Percentiles rank a stretch among this genome's conserved stretches.
Conservation (phyloP, 2,113 vertebrate species). For the Hyperoodon ampullatus region DNA sequence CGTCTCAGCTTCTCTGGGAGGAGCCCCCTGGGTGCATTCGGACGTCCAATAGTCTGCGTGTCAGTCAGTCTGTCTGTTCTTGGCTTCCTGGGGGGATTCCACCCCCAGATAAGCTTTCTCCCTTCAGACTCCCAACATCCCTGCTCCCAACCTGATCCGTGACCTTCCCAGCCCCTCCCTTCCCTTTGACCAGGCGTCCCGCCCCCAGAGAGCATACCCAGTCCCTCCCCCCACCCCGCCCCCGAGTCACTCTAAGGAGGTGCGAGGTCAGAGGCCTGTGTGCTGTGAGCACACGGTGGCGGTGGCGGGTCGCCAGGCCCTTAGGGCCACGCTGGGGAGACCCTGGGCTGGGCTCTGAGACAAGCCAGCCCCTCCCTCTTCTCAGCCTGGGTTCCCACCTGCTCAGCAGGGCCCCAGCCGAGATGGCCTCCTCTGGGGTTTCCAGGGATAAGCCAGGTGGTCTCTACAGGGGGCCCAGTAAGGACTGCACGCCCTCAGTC, state of each 20-base stretch:
- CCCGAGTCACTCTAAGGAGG: background rate
- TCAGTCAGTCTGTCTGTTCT: constrained; percentile 9
- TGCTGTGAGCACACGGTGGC: background rate
- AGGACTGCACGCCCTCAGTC: background rate
- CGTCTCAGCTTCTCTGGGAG: background rate
- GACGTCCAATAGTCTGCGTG: background rate
- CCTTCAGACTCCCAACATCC: background rate
- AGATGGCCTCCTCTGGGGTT: background rate
- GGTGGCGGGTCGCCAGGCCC: background rate
- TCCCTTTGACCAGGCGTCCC: background rate
- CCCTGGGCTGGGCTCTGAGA: background rate
- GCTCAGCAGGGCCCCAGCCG: background rate
- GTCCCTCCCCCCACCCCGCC: background rate
- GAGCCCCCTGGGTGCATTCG: background rate
- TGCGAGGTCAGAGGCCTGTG: background rate
- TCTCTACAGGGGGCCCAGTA: background rate
- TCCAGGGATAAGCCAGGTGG: background rate
- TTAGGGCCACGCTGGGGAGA: background rate
- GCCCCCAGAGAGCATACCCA: background rate
- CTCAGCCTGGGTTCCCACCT: background rate
- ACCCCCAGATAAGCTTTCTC: background rate
- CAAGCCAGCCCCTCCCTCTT: background rate
- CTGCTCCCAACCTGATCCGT: background rate
- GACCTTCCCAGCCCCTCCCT: background rate
- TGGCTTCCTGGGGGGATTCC: background rate